Percentiles rank a stretch among this genome's conserved stretches.
Conservation (phyloP, 2,113 vertebrate genomes). For the Meleagris gallopavo region DNA sequence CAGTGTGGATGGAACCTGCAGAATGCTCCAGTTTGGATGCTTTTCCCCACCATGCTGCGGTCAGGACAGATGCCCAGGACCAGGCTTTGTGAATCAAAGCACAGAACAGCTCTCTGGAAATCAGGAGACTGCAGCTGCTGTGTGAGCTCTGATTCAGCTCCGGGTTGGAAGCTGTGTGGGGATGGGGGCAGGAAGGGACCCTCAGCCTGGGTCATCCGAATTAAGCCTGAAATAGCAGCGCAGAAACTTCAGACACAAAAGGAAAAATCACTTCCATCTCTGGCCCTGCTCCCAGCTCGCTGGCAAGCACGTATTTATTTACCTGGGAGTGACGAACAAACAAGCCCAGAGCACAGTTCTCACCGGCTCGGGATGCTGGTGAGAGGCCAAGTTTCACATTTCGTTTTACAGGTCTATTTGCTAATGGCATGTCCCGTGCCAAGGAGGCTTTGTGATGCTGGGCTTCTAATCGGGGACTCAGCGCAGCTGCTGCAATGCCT, state of each 20-base stretch:
- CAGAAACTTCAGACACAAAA: constrained; percentile 18
- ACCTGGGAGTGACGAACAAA: constrained; percentile 66
- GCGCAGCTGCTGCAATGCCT: neutral
- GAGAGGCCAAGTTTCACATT: constrained; percentile 49
- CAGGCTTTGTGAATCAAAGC: neutral
- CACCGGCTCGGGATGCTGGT: constrained; percentile 29
- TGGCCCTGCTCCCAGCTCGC: neutral
- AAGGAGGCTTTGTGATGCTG: neutral
- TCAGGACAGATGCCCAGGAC: neutral
- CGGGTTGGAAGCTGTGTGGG: accelerated
- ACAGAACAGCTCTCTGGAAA: neutral
- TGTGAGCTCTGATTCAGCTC: neutral
- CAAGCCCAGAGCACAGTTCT: constrained; percentile 38
- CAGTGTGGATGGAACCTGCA: accelerated
- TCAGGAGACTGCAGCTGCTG: neutral
- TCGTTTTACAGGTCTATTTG: neutral
- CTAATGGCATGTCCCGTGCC: neutral
- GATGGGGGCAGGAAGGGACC: neutral
- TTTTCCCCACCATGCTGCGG: neutral
- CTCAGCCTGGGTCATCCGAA: neutral
- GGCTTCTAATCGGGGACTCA: neutral
- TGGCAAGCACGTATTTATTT: constrained; percentile 48
- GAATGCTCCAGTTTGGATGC: accelerated
- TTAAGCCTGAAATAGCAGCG: constrained; percentile 26
- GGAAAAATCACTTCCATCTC: constrained; percentile 19